Evolutionary conservation across 1,140 invertebrate species (phyloP).

Genomic region (Hylyphantes graminicola): DNA sequence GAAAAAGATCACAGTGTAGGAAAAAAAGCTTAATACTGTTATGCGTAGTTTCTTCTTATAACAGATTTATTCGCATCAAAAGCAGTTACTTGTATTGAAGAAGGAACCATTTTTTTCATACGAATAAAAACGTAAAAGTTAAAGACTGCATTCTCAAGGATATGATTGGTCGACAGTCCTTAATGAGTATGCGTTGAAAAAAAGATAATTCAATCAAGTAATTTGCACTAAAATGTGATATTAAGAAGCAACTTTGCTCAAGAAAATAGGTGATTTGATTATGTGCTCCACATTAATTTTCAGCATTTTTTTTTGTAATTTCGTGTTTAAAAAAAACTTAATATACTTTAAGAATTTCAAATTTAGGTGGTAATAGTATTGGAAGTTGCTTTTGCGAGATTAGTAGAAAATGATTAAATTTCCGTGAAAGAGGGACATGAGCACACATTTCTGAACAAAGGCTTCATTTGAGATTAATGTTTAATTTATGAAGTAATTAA

Average conservation of each 20-base stretch:
- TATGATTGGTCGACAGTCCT: slow-evolving; percentile 48
- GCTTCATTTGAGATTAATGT: too few relatives aligned
- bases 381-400: too few relatives aligned
- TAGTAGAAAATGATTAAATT: too few relatives aligned
- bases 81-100: slow-evolving; percentile 6
- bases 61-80: slow-evolving; percentile 17
- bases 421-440: too few relatives aligned
- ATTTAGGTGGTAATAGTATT: too few relatives aligned
- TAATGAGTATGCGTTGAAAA: slow-evolving; percentile 32
- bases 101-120: slow-evolving; percentile 17
- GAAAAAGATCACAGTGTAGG: slow-evolving; percentile 30
- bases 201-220: slow-evolving; percentile 47
- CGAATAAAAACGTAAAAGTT: slow-evolving; percentile 16
- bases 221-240: slow-evolving; percentile 50
- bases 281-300: slow-evolving; percentile 4
- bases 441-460: too few relatives aligned
- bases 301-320: slow-evolving; percentile 10
- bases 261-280: slow-evolving; percentile 29
- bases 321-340: slow-evolving; percentile 2
- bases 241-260: slow-evolving; percentile 26
- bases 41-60: background rate
- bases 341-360: too few relatives aligned
- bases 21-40: slow-evolving; percentile 45
- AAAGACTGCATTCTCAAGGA: background rate
- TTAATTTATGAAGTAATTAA: too few relatives aligned